Evolutionary conservation across 1,140 invertebrate species (phyloP).

Genomic region (Anastrepha ludens): DNA sequence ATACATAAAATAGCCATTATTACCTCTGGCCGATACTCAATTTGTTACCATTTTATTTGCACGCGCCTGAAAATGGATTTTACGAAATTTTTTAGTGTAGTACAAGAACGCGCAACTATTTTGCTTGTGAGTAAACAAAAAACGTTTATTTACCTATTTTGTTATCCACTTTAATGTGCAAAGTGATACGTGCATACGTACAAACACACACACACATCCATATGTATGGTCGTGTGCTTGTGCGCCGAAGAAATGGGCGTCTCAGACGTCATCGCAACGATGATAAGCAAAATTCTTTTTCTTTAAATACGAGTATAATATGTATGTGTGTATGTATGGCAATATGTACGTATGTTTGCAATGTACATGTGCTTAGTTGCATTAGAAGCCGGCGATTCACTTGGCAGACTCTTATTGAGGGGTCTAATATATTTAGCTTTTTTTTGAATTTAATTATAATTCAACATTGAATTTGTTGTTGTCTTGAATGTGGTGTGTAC

Average conservation of each 20-base stretch:
- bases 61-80: background rate
- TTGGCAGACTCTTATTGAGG: background rate
- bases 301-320: background rate
- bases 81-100: background rate
- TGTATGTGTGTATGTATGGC: no score
- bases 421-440: background rate
- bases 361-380: background rate
- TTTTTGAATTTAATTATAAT: conserved; percentile 14
- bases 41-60: background rate
- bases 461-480: background rate
- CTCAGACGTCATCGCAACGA: background rate
- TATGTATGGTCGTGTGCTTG: background rate
- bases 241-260: background rate
- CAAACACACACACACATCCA: background rate
- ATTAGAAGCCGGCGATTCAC: background rate
- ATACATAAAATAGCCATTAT: no score
- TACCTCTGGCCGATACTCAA: background rate
- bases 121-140: no score
- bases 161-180: no score
- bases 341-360: no score
- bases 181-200: background rate
- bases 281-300: background rate
- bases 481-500: background rate
- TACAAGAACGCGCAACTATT: background rate
- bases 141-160: no score